Base-by-base conservation (phyloP, 2,797 vertebrate genomes). In the Numenius phaeopus region DNA sequence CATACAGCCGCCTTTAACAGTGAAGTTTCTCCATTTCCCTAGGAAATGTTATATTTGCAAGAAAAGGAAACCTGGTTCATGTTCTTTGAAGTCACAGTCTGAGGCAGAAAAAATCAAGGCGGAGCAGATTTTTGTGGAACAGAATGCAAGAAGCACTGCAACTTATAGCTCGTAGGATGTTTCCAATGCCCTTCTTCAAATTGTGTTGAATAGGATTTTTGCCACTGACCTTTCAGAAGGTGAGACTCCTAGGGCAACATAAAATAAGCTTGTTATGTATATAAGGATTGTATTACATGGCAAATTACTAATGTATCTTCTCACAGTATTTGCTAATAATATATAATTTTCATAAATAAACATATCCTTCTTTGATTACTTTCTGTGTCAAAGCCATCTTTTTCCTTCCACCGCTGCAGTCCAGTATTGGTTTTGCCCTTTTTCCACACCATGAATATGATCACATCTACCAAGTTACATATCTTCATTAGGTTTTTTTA, bases 141-240 rank as follows among this genome's bases (percentile, higher is more conserved):
- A 80, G 27, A 76, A 52, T 24, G 3, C 11, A 73, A 70, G 47
- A 14, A 49, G 5, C 4, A 64, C 12, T 52, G 16, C 4, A 52
- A 13, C 0, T 46, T 29, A 10, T 0, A 49, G 8, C 4, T 52
- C 32, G 5, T 37, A n/a, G 6, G 17, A 19, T 30, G 12, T 59
- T 90, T 50, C 34, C 66, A 34, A 72, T 37, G 10, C 2, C 7
- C 9, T 44, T 0, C 4, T 32, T 34, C 37, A 42, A 39, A 49
- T 3, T 47, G 30, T 30, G 13, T 57, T 40, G 40, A 73, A 30
- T 3, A 3, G 3, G 20, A 85, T 24, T 62, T 70, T 71, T 70
- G 3, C 16, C 29, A 18, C 46, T n/a, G 49, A 32, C 3, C 5
- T 77, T 88, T 50, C 70, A 49, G 75, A 64, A 66, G 11, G 4